Percentiles rank a stretch among this genome's conserved stretches.
Conservation (phyloP, 2,113 vertebrate genomes). For the Aegithalos caudatus region DNA sequence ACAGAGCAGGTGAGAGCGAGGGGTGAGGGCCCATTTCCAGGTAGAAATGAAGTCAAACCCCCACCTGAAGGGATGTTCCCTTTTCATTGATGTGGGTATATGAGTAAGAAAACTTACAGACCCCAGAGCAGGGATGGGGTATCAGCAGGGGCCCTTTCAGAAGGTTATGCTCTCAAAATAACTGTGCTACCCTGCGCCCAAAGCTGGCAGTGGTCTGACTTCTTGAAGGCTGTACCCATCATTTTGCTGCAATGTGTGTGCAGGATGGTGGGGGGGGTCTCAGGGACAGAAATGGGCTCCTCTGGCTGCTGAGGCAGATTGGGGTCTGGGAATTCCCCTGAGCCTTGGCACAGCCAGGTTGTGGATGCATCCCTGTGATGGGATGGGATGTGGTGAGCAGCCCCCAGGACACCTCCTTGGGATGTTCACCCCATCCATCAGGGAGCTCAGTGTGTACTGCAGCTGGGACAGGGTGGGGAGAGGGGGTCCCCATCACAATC, state of each 20-base stretch:
- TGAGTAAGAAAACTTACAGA: background rate
- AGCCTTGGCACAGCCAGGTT: background rate
- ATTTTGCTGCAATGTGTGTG: background rate
- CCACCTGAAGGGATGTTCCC: background rate
- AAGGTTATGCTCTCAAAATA: background rate
- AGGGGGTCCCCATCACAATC: fast-evolving
- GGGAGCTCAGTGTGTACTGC: background rate
- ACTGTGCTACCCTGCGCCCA: fast-evolving
- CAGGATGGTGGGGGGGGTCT: background rate
- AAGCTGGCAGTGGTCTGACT: background rate
- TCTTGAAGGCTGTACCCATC: background rate
- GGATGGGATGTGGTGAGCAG: fast-evolving
- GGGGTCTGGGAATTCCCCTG: background rate
- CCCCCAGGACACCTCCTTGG: fast-evolving
- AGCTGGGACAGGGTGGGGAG: fast-evolving
- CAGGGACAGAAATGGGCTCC: background rate
- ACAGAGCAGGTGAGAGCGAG: fast-evolving
- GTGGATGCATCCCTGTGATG: fast-evolving
- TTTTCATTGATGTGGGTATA: background rate
- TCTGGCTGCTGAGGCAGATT: background rate
- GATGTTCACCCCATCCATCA: fast-evolving
- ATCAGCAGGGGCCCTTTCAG: background rate
- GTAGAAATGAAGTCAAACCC: background rate
- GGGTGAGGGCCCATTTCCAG: background rate
- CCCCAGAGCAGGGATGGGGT: fast-evolving